phyloP scores from a whole-genome alignment of 2,113 vertebrate species.

The Guaruba guarouba region DNA sequence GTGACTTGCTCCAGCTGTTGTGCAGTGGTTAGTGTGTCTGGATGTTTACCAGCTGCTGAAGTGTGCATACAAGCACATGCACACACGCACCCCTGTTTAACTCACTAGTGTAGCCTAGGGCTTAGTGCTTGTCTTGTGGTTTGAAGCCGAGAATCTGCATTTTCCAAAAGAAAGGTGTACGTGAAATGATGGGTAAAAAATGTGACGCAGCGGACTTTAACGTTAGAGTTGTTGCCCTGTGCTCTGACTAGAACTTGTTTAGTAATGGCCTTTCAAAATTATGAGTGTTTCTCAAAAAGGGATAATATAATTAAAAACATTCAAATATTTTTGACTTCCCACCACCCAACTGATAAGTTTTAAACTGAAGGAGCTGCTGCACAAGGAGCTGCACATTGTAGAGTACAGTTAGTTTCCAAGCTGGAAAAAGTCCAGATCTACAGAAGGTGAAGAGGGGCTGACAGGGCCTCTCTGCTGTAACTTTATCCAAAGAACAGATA shows the following conservation, averaged over 20 bases:
- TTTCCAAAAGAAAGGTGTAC: neutral
- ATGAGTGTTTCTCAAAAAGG: neutral
- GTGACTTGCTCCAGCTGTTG: slow-evolving; percentile 47
- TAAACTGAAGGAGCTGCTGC: slow-evolving; percentile 31
- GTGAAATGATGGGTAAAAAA: neutral
- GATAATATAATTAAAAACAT: neutral
- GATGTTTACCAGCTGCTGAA: slow-evolving; percentile 3
- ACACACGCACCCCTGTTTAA: accelerated
- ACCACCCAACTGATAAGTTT: neutral
- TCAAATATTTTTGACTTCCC: neutral
- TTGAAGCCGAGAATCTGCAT: neutral
- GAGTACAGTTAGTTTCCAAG: neutral
- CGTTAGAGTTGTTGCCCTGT: neutral
- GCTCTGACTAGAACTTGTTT: neutral
- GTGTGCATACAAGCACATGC: neutral
- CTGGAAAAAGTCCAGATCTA: neutral
- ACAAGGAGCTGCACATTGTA: neutral
- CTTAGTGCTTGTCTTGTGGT: neutral
- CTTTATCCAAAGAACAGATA: neutral
- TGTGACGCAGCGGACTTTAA: neutral
- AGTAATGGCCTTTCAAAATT: neutral
- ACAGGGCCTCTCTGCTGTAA: neutral
- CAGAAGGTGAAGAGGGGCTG: neutral
- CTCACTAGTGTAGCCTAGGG: neutral
- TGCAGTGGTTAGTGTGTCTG: neutral